Base-by-base conservation (phyloP, 2,797 vertebrate species). In the Ceryle rudis region DNA sequence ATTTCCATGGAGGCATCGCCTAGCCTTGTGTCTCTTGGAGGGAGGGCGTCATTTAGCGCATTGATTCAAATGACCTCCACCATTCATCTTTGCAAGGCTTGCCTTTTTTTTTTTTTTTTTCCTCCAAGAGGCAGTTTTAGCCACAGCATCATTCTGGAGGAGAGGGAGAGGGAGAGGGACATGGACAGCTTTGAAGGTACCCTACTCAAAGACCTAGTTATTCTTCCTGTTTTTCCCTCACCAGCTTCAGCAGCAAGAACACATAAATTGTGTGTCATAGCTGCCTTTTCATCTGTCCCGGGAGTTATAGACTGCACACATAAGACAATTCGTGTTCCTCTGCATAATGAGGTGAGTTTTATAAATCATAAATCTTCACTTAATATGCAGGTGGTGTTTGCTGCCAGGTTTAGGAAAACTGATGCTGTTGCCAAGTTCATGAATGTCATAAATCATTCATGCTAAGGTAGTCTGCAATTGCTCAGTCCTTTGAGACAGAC, bases 381-480 rank as follows among this genome's bases (percentile, higher is more conserved):
- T 97, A 98, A 97, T 96, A 97, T 97, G 97, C 97, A 98, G 97
- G 95, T 97, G 92, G 97, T 97, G 91, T 96, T 97, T 90, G 93
- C 94, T 97, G 96, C 97, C 96, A 97, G 95, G 89, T 98, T 98
- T 98, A 96, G 97, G 95, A 98, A 98, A 98, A 96, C 96, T 88
- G 95, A 97, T 97, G 93, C 96, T 94, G 97, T 97, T 97, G 95
- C 97, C 95, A 97, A 95, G 96, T 97, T 98, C 95, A 97, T 97
- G 97, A 97, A 96, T 97, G 96, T 97, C 95, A 94, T 98, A 98
- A 98, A 98, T 98, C 97, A 98, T 98, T 97, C 97, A 98, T 97
- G 96, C 86, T 95, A 95, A 97, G 93, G 96, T 96, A 97, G 95
- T 79, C 93, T 91, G 94, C 97, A 97, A 96, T 96, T 95, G 86